Percentiles rank a stretch among this genome's conserved stretches.
These are phyloP conservation scores for Platyrinchus mystaceus DNA, from an alignment of 2,797 vertebrate species.

Conservation along the genomic window DNA sequence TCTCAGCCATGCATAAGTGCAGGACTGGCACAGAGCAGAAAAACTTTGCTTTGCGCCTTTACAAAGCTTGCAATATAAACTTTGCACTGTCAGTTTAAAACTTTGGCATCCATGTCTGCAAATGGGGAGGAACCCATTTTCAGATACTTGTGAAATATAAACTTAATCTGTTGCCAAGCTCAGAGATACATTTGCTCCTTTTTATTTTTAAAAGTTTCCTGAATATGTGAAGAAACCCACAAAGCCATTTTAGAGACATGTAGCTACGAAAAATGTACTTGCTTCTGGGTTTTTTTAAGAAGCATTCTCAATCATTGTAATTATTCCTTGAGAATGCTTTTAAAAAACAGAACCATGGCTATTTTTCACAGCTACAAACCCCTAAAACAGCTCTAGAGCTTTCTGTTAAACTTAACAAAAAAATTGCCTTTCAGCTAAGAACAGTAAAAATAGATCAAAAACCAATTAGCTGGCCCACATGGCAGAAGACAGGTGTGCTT, in stretches of 20 bases:
- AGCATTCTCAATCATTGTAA: constrained; percentile 52
- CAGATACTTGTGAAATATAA: constrained; percentile 65
- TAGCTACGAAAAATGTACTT: constrained; percentile 33
- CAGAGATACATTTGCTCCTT: constrained; percentile 57
- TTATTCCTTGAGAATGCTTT: constrained; percentile 50
- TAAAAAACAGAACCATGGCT: not conserved
- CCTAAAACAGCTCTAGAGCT: constrained; percentile 47
- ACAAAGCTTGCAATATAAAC: constrained; percentile 21
- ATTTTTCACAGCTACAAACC: constrained; percentile 61
- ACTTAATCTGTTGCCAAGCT: constrained; percentile 57
- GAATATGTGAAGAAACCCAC: constrained; percentile 51
- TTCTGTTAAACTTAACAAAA: constrained; percentile 53
- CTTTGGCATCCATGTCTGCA: constrained; percentile 48
- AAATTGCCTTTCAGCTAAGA: constrained; percentile 46
- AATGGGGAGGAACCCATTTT: constrained; percentile 66
- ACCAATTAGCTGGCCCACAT: constrained; percentile 61
- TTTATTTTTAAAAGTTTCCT: constrained; percentile 66
- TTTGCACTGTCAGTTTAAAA: constrained; percentile 58
- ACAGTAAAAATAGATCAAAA: constrained; percentile 68
- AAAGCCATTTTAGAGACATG: constrained; percentile 13
- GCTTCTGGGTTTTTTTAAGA: not conserved
- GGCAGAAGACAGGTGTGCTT: constrained; percentile 64
- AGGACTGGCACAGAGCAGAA: not conserved
- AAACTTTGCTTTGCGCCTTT: not conserved
- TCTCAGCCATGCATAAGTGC: not conserved